Conservation (phyloP, 2,888 invertebrate species). For the Drosophila aldrichi region DNA sequence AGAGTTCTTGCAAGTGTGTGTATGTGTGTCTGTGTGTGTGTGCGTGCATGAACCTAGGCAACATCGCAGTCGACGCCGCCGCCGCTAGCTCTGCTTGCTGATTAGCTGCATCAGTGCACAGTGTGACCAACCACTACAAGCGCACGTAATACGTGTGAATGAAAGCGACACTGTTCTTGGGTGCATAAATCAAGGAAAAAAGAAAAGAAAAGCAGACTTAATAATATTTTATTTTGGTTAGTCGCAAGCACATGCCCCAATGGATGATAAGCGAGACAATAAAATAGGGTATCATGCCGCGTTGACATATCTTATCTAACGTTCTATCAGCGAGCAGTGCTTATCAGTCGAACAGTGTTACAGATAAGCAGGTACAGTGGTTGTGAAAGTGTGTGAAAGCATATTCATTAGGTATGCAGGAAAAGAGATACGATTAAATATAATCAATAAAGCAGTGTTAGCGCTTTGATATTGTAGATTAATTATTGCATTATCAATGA, state of each 20-base stretch:
- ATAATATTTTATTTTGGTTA: slow-evolving; percentile 16
- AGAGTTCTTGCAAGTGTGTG: slow-evolving; percentile 15
- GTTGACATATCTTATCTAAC: slow-evolving; percentile 48
- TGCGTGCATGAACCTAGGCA: slow-evolving; percentile 28
- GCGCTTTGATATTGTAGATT: slow-evolving; percentile 28
- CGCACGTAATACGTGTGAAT: slow-evolving; percentile 37
- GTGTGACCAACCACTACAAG: slow-evolving; percentile 41
- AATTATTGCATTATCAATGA: slow-evolving; percentile 40
- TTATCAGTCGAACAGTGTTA: slow-evolving; percentile 25
- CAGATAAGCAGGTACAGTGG: slow-evolving; percentile 54
- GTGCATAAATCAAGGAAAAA: slow-evolving; percentile 29
- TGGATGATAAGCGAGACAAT: slow-evolving; percentile 33
- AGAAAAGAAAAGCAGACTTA: background rate
- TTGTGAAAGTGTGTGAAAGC: slow-evolving; percentile 38
- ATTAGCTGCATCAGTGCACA: slow-evolving; percentile 44
- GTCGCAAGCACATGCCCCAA: slow-evolving; percentile 11
- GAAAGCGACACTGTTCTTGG: slow-evolving; percentile 55
- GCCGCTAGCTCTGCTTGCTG: slow-evolving; percentile 20
- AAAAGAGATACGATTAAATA: slow-evolving; percentile 13
- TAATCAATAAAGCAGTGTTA: slow-evolving; percentile 29
- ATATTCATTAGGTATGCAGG: slow-evolving; percentile 10
- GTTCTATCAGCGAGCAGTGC: slow-evolving; percentile 25
- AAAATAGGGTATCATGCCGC: slow-evolving; percentile 38
- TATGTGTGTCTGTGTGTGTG: slow-evolving; percentile 11
- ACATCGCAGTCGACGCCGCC: slow-evolving; percentile 5